These are phyloP conservation scores for Eudasyphora cyanicolor DNA, from an alignment of 2,888 invertebrate species.

Conservation along the genomic window DNA sequence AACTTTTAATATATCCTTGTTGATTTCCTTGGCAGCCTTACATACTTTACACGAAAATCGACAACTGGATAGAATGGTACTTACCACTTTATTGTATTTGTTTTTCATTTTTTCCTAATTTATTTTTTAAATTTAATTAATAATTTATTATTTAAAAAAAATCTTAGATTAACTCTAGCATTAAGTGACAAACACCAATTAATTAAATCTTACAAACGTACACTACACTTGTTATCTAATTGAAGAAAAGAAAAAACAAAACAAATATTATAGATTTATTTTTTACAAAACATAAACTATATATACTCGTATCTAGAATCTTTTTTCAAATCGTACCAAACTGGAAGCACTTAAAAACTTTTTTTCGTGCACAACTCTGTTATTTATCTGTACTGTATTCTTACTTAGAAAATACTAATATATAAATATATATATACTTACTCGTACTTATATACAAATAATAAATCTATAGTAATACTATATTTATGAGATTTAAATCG, in stretches of 20 bases:
- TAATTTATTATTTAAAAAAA: neutral
- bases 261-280: neutral
- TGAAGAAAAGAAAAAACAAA: neutral
- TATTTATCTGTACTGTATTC: neutral
- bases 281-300: slow-evolving; percentile 4
- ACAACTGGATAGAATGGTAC: too few species aligned
- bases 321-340: neutral
- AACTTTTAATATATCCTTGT: too few species aligned
- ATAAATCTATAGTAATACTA: too few species aligned
- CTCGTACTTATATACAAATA: too few species aligned
- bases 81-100: too few species aligned
- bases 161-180: neutral
- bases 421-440: too few species aligned
- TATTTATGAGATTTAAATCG: too few species aligned
- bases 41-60: too few species aligned
- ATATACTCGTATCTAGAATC: neutral
- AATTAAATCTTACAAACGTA: neutral
- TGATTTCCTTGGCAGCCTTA: too few species aligned
- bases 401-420: neutral
- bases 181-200: slow-evolving; percentile 26
- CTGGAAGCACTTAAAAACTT: neutral
- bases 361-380: neutral
- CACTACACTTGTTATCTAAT: neutral
- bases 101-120: too few species aligned
- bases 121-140: neutral